phyloP scores from a whole-genome alignment of 2,797 vertebrate genomes.

The Chelidonichthys spinosus region DNA sequence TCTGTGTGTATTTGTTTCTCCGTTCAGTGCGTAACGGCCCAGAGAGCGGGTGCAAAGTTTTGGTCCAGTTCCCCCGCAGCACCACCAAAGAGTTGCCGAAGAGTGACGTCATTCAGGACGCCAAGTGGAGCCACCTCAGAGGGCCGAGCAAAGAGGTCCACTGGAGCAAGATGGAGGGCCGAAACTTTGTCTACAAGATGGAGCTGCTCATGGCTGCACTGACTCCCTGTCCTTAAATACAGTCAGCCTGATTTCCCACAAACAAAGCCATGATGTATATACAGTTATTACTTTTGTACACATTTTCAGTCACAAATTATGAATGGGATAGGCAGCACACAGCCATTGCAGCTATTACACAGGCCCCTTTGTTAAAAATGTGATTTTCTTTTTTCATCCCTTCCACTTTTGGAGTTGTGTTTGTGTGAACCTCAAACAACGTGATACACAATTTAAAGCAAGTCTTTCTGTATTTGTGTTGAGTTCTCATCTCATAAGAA shows the following conservation, averaged over 20 bases:
- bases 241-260: background rate
- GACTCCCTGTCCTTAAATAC: constrained; percentile 85
- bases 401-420: no score
- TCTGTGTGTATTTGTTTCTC: constrained; percentile 7
- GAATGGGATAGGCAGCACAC: background rate
- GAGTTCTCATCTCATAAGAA: background rate
- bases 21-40: constrained; percentile 91
- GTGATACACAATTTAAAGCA: constrained; percentile 26
- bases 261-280: background rate
- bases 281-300: no score
- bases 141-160: constrained; percentile 94
- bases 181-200: constrained; percentile 99
- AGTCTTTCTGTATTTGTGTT: background rate
- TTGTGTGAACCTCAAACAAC: constrained; percentile 5
- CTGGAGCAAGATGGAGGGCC: constrained; percentile 98
- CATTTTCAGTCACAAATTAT: background rate
- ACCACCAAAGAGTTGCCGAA: constrained; percentile 94
- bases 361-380: background rate
- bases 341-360: background rate
- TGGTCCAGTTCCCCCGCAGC: constrained; percentile 93
- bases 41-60: constrained; percentile 92
- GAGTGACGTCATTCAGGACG: constrained; percentile 93
- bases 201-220: constrained; percentile 97
- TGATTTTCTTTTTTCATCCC: background rate
- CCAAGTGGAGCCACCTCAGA: constrained; percentile 94